phyloP scores from a whole-genome alignment of 2,888 invertebrate species.

The Trimorus sp. region DNA sequence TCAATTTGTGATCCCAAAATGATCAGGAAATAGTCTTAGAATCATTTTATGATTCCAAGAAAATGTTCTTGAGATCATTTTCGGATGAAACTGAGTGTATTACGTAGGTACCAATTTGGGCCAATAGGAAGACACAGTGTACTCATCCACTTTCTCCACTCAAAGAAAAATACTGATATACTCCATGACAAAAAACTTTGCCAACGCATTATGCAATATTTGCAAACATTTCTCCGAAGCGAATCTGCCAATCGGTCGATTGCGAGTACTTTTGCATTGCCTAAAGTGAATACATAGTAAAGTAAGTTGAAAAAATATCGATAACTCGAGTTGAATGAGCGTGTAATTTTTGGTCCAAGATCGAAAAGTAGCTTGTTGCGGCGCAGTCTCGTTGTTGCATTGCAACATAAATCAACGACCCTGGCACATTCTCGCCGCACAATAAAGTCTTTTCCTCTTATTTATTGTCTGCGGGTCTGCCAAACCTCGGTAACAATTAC shows the following conservation, averaged over 20 bases:
- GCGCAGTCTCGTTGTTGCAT: constrained; percentile 48
- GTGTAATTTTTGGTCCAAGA: constrained; percentile 57
- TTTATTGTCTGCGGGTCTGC: constrained; percentile 64
- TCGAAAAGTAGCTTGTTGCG: constrained; percentile 64
- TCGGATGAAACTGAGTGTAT: too few relatives aligned
- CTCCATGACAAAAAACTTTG: too few relatives aligned
- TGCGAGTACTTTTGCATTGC: constrained; percentile 37
- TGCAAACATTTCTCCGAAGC: constrained; percentile 37
- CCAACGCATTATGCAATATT: constrained; percentile 40
- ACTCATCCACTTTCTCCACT: too few relatives aligned
- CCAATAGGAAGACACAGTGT: too few relatives aligned
- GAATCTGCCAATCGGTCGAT: constrained; percentile 37
- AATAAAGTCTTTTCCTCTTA: constrained; percentile 67
- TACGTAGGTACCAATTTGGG: too few relatives aligned
- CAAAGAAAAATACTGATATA: too few relatives aligned
- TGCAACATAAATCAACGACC: constrained; percentile 60
- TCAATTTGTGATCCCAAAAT: too few relatives aligned
- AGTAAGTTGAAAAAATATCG: constrained; percentile 45
- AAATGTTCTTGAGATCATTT: too few relatives aligned
- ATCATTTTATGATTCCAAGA: too few relatives aligned
- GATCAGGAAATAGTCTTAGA: too few relatives aligned
- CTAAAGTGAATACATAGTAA: constrained; percentile 44
- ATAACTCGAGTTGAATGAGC: constrained; percentile 54
- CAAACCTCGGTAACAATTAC: constrained; percentile 67
- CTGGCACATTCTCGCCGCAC: constrained; percentile 64